phyloP scores from a whole-genome alignment of 2,113 vertebrate species.

The Sakesphorus luctuosus region DNA sequence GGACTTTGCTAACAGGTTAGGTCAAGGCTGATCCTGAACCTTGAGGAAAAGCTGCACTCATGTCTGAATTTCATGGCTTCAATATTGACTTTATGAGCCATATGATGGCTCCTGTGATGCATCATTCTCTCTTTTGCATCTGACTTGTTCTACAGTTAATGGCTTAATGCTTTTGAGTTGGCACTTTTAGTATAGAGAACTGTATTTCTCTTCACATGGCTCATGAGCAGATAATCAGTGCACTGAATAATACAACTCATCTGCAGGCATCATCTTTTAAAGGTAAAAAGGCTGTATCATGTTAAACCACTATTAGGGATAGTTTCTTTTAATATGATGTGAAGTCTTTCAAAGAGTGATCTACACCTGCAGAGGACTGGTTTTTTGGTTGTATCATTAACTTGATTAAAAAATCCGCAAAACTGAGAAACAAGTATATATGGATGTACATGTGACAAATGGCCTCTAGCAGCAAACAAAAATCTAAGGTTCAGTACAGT shows the following conservation, averaged over 20 bases:
- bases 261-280: neutral
- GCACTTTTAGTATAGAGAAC: neutral
- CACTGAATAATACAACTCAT: slow-evolving; percentile 3
- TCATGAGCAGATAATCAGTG: slow-evolving; percentile 3
- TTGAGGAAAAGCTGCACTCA: neutral
- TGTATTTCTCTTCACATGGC: slow-evolving; percentile 3
- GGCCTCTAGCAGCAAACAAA: neutral
- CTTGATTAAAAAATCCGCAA: neutral
- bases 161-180: neutral
- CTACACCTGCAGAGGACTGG: neutral
- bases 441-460: neutral
- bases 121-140: neutral
- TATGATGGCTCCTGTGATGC: neutral
- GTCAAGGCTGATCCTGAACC: slow-evolving; percentile 10
- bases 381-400: neutral
- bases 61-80: slow-evolving; percentile 1
- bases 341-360: neutral
- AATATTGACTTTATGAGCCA: slow-evolving; percentile 38
- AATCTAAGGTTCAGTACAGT: neutral
- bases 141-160: slow-evolving; percentile 20
- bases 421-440: neutral
- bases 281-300: neutral
- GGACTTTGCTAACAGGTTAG: neutral
- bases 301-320: neutral
- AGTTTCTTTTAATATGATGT: neutral